Conservation (phyloP, 2,113 vertebrate species). For the Sula dactylatra region DNA sequence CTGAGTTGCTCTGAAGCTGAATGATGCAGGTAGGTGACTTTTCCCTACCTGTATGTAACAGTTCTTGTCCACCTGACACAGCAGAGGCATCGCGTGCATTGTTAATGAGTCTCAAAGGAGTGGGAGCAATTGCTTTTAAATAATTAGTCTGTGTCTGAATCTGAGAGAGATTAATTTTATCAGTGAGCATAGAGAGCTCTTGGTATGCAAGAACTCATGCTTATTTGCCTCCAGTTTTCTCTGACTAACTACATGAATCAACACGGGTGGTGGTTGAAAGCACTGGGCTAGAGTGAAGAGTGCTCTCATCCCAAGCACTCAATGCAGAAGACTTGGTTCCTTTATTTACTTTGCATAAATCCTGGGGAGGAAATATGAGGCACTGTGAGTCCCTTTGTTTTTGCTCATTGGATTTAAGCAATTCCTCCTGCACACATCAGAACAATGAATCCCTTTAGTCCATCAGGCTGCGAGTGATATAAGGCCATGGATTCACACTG, state of each 20-base stretch:
- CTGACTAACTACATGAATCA: background rate
- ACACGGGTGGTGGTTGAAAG: background rate
- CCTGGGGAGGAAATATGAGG: slow-evolving; percentile 9
- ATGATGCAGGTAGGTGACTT: background rate
- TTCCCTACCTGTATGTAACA: background rate
- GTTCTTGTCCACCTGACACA: background rate
- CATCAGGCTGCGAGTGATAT: background rate
- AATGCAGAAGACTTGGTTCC: background rate
- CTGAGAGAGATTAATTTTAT: background rate
- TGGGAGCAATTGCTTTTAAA: background rate
- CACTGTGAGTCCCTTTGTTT: slow-evolving; percentile 57
- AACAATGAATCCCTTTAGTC: slow-evolving; percentile 56
- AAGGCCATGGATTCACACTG: background rate
- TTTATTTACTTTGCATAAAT: slow-evolving; percentile 49
- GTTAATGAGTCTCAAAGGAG: background rate
- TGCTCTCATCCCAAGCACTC: background rate
- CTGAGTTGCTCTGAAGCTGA: background rate
- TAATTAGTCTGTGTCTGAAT: background rate
- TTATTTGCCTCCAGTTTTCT: background rate
- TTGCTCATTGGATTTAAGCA: slow-evolving; percentile 41
- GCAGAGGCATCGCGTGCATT: background rate
- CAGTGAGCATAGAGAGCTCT: background rate
- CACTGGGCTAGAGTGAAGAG: background rate
- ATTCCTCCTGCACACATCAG: slow-evolving; percentile 25
- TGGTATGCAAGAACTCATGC: background rate